Evolutionary conservation across 2,888 invertebrate species (phyloP).

Genomic region (Sinohyriopsis cumingii): DNA sequence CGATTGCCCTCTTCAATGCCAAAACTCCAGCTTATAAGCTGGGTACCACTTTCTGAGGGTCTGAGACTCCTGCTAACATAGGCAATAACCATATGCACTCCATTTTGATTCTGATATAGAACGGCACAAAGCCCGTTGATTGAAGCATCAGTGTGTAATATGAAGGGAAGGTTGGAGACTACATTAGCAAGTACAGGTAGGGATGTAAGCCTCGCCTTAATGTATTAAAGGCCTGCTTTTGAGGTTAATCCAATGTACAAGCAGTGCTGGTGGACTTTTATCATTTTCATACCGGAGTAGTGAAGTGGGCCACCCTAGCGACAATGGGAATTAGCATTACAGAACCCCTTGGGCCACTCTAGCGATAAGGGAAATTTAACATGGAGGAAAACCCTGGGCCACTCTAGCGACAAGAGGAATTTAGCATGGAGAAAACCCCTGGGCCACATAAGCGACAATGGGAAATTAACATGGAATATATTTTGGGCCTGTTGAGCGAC

Average conservation of each 20-base stretch:
- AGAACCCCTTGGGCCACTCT: no score
- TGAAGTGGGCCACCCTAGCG: no score
- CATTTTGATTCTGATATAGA: slow-evolving; percentile 7
- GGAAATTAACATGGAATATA: no score
- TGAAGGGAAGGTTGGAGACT: slow-evolving; percentile 9
- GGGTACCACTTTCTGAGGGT: slow-evolving; percentile 29
- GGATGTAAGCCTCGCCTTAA: slow-evolving; percentile 7
- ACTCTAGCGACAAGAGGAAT: no score
- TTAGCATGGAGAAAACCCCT: no score
- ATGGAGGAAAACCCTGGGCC: no score
- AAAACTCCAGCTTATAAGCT: slow-evolving; percentile 30
- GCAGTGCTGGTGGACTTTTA: background rate
- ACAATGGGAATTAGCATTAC: no score
- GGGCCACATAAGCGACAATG: no score
- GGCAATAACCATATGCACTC: background rate
- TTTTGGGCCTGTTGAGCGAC: no score
- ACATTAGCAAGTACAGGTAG: slow-evolving; percentile 8
- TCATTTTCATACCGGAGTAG: background rate
- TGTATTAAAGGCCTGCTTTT: slow-evolving; percentile 5
- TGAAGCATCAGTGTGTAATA: slow-evolving; percentile 12
- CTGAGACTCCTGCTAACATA: slow-evolving; percentile 9
- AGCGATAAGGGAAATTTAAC: no score
- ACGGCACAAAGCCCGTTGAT: slow-evolving; percentile 5
- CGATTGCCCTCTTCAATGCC: slow-evolving; percentile 39
- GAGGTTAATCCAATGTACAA: slow-evolving; percentile 5